Base-by-base conservation (phyloP, 2,797 vertebrate species). In the Sebastes taczanowskii region DNA sequence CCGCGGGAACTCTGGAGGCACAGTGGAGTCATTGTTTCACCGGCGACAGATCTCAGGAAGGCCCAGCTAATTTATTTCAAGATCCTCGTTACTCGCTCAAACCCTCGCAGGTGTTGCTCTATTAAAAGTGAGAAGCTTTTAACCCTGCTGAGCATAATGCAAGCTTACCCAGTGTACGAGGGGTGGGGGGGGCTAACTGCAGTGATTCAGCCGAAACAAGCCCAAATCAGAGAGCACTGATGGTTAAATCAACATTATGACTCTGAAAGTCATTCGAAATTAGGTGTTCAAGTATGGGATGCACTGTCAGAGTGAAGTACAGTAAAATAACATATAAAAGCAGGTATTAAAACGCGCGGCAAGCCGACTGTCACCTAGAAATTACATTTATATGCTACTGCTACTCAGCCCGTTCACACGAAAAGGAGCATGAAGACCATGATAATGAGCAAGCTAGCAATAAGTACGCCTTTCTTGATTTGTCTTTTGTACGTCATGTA, bases 81-180 rank as follows among this genome's bases (percentile, higher is more conserved):
- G 91, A 91, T 63, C 73, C 63, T 80, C 65, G 73, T 87, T 90
- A 88, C 63, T 65, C 20, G 30, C 38, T 49, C 46, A 42, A 63
- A 86, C 71, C 85, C 90, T 90, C 49, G 6, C 89, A 94, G 89
- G 84, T 95, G 95, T 92, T 89, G 94, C 92, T 95, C 94, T 95
- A 95, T 96, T 97, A 96, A 96, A 97, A 96, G 69, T 59, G 77
- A 86, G 93, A 93, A 94, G 94, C 92, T 96, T 96, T 97, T 93
- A 94, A 95, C 92, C 94, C 93, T 89, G 87, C 89, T 92, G 92
- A 83, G 93, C 91, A 93, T 91, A 29, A 16, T 30, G 14, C 16
- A 20, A 32, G 29, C 29, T 20, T 32, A 27, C 7, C 25, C 85
- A 77, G 83, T 87, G 13, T 84, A 91, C 83, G 7, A 5, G 27